Percentiles rank a stretch among this genome's conserved stretches.
Conservation (phyloP, 2,113 vertebrate genomes). For the Etheostoma spectabile region DNA sequence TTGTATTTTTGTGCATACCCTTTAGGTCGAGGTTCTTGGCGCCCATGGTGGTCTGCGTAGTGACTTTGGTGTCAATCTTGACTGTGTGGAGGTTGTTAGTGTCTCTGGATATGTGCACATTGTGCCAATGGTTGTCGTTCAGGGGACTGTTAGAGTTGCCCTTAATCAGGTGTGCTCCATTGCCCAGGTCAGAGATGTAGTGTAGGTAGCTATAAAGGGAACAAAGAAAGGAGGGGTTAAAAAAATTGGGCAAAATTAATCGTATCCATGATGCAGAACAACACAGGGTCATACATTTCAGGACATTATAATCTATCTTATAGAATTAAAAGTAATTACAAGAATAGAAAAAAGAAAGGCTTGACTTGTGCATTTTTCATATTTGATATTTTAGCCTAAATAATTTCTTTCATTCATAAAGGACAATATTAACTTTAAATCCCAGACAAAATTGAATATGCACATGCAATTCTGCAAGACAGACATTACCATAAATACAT, state of each 20-base stretch:
- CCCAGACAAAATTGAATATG: neutral
- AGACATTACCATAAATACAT: neutral
- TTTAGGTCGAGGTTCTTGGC: conserved; percentile 98
- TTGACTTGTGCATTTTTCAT: conserved; percentile 43
- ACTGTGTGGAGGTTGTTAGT: conserved; percentile 98
- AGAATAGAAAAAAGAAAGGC: conserved; percentile 26
- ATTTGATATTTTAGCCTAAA: conserved; percentile 35
- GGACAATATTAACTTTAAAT: conserved; percentile 15
- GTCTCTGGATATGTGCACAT: conserved; percentile 98
- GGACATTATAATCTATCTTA: conserved; percentile 55
- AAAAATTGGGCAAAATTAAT: conserved; percentile 38
- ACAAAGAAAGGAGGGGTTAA: conserved; percentile 14
- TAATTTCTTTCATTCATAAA: conserved; percentile 16
- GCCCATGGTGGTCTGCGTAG: conserved; percentile 96
- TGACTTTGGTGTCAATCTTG: conserved; percentile 98
- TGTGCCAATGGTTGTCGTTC: conserved; percentile 99
- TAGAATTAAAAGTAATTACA: conserved; percentile 53
- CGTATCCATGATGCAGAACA: conserved; percentile 41
- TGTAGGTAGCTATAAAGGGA: conserved; percentile 90
- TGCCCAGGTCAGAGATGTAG: conserved; percentile 98
- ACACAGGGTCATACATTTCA: conserved; percentile 52
- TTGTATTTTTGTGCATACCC: conserved; percentile 82
- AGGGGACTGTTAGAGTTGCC: conserved; percentile 98
- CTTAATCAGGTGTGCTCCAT: conserved; percentile 98
- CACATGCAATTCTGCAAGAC: conserved; percentile 7